A percentile compares a stretch with the other conserved stretches of the same genome.
phyloP scores from a whole-genome alignment of 1,140 invertebrate species.

The Ceratitis capitata region DNA sequence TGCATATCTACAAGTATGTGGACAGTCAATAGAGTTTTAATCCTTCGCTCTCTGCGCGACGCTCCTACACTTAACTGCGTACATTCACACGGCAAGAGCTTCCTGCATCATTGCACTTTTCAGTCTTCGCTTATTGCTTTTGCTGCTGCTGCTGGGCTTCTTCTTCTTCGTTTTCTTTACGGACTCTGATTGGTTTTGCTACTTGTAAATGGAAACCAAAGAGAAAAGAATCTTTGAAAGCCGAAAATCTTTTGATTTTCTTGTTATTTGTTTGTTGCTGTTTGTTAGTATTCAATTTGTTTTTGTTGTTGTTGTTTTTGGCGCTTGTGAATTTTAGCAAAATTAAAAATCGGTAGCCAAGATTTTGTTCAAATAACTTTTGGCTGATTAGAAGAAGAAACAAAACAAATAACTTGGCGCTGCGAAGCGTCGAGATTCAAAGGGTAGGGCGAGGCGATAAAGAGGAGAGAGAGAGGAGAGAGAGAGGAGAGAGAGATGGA shows the following conservation, averaged over 20 bases:
- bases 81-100: background rate
- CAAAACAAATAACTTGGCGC: background rate
- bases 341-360: conserved; percentile 19
- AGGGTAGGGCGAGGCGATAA: background rate
- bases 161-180: background rate
- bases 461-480: background rate
- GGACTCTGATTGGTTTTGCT: background rate
- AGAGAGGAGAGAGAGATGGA: background rate
- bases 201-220: background rate
- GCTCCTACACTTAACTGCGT: background rate
- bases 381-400: background rate
- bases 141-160: background rate
- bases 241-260: background rate
- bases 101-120: conserved; percentile 11
- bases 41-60: background rate
- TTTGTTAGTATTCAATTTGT: background rate
- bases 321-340: conserved; percentile 3
- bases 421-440: background rate
- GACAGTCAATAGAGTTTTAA: conserved; percentile 13
- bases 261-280: too few species aligned
- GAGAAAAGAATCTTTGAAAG: background rate
- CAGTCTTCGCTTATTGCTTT: background rate
- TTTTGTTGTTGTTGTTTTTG: background rate
- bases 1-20: background rate
- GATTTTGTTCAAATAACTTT: background rate